Percentiles rank a stretch among this genome's conserved stretches.
These are phyloP conservation scores for Hypocryptadius cinnamomeus DNA, from an alignment of 2,113 vertebrate species.

Conservation along the genomic window DNA sequence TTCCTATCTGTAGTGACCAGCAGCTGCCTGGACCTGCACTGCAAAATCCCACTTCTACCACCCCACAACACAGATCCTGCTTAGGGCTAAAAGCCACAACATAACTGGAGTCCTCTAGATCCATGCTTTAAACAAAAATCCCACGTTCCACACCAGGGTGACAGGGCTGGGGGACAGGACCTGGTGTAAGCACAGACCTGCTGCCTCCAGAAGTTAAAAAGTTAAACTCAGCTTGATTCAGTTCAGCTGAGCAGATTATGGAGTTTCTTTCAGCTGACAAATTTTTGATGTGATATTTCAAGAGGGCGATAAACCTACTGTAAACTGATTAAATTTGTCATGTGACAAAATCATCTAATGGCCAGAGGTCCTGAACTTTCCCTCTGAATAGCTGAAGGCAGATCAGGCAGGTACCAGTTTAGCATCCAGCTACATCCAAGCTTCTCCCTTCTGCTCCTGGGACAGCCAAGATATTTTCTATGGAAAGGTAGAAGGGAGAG, in stretches of 20 bases:
- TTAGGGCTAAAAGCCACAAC: neutral
- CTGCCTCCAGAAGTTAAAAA: neutral
- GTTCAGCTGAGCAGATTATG: neutral
- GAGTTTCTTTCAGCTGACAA: neutral
- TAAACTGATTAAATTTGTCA: neutral
- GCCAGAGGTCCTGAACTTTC: neutral
- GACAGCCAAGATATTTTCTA: neutral
- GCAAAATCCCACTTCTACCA: neutral
- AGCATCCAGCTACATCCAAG: neutral
- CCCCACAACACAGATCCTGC: neutral
- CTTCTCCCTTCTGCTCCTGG: neutral
- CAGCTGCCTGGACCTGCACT: neutral
- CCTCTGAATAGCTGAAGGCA: neutral
- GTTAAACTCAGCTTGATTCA: neutral
- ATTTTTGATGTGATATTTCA: neutral
- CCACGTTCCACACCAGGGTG: neutral
- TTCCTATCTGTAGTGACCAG: neutral
- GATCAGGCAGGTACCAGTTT: neutral
- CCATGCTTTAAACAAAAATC: neutral
- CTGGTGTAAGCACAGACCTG: fast-evolving
- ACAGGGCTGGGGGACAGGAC: neutral
- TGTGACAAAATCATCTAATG: neutral
- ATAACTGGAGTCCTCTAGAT: fast-evolving
- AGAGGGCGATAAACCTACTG: neutral
- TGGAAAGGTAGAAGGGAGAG: neutral